Base-by-base conservation (phyloP, 64 coral and sea anemone genomes). In the Pocillopora damicornis region DNA sequence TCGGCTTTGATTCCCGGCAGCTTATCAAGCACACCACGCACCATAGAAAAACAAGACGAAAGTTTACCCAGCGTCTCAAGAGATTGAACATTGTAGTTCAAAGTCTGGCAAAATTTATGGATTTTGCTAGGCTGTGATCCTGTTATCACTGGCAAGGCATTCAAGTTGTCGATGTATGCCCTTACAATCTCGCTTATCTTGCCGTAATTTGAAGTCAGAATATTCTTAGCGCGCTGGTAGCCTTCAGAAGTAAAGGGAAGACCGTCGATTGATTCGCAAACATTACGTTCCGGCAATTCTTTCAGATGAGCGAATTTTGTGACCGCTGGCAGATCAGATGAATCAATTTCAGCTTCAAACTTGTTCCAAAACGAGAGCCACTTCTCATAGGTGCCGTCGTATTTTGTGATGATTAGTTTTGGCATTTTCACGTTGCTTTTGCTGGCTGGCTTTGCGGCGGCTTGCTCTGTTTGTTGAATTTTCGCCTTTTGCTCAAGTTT, bases 281-380 rank as follows among this genome's bases (percentile, higher is more conserved):
- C 88, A 17, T 60, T 58, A 42, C 59, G 36, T 38, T 62, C 81
- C 58, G 84, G 61, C 6, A 90, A 72, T 60, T 90, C 89, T 17
- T 84, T 90, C 23, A 90, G 26, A 65, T 90, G 63, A 5, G 73
- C 59, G 38, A 90, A 90, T 51, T 90, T 90, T 2, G 79, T 76
- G 38, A 64, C 60, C 8, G 58, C 16, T 18, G 7, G 26, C 60
- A 11, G 60, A 62, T 62, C 9, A 62, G 15, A 11, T 62, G 60
- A 9, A 62, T 9, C 15, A 62, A 62, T 62, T 62, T 11, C 60
- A 62, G 57, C 91, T 16, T 22, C 56, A 45, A 91, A 91, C 86
- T 91, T 91, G 63, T 72, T 64, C 82, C 82, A 91, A 42, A 91
- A 91, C 3, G 89, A 86, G 4, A 91, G 75, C 82, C 89, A 91